phyloP scores from a whole-genome alignment of 2,888 invertebrate genomes.

The Lydus trimaculatus region DNA sequence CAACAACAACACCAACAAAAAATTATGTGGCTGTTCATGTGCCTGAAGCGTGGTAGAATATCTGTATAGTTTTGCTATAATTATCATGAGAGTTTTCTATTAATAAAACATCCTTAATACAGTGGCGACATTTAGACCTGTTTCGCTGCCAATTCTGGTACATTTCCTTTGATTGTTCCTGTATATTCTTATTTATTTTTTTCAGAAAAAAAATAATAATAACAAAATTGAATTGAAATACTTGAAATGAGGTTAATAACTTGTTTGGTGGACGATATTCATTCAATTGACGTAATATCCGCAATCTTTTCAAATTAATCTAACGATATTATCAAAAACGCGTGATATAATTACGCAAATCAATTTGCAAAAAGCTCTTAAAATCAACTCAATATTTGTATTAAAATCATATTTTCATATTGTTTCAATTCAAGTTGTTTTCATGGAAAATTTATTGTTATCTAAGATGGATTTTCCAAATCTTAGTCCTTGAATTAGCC shows the following conservation, averaged over 20 bases:
- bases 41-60: constrained; percentile 38
- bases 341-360: not conserved
- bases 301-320: not conserved
- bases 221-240: not conserved
- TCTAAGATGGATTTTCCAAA: not conserved
- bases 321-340: not conserved
- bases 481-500: not conserved
- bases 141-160: not conserved
- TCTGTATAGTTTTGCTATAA: constrained; percentile 20
- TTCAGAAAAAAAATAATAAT: not conserved
- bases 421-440: too few species aligned
- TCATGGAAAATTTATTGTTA: not conserved
- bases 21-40: constrained; percentile 32
- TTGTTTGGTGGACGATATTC: not conserved
- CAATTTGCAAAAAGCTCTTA: too few species aligned
- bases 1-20: constrained; percentile 35
- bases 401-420: too few species aligned
- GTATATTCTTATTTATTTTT: not conserved
- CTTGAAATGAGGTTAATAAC: not conserved
- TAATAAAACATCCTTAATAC: constrained; percentile 9
- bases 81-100: constrained; percentile 16
- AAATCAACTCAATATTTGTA: too few species aligned
- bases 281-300: not conserved
- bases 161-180: not conserved
- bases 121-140: constrained; percentile 7